Evolutionary conservation across 2,888 invertebrate genomes (phyloP).

Genomic region (Pteria penguin): DNA sequence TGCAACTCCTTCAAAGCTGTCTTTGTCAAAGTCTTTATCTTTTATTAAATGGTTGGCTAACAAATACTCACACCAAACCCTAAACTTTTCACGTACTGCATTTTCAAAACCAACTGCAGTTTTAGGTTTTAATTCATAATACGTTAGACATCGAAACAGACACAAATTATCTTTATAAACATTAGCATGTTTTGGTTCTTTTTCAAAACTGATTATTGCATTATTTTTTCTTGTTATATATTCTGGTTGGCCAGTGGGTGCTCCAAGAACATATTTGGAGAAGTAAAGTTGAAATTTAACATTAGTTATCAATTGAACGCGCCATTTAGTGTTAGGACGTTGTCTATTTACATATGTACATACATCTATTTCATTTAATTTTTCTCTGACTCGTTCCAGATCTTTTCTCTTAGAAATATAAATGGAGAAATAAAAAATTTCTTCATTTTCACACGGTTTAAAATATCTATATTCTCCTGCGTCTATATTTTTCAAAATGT

Average conservation of each 20-base stretch:
- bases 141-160: background rate
- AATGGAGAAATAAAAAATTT: no score
- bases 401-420: background rate
- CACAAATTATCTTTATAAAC: background rate
- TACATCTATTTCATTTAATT: background rate
- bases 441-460: background rate
- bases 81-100: background rate
- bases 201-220: background rate
- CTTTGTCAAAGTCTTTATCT: background rate
- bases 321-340: conserved; percentile 5
- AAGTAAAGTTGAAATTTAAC: background rate
- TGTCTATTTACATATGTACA: background rate
- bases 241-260: background rate
- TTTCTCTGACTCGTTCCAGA: background rate
- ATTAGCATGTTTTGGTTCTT: background rate
- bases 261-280: background rate
- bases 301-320: background rate
- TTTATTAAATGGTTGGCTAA: no score
- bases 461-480: conserved; percentile 3
- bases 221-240: background rate
- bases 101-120: background rate
- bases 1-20: background rate
- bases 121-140: background rate
- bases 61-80: background rate
- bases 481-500: background rate